Conservation (phyloP, 2,888 invertebrate species). For the Psococerastis gibbosa region DNA sequence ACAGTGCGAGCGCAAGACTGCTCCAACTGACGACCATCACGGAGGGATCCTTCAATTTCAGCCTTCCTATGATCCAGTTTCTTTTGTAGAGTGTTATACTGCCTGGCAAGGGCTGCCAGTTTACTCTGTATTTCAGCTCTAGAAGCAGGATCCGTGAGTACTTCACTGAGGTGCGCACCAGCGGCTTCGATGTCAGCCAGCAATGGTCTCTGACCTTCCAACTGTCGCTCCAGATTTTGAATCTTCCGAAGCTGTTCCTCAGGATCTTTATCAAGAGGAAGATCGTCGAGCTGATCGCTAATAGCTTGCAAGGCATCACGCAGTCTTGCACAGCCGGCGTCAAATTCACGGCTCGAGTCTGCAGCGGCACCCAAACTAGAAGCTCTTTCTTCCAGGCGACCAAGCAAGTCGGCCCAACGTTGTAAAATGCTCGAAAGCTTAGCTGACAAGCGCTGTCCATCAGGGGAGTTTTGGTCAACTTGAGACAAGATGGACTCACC, state of each 20-base stretch:
- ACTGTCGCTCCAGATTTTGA: conserved; percentile 57
- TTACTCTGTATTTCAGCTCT: conserved; percentile 81
- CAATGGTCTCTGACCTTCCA: conserved; percentile 74
- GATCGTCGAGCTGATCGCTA: conserved; percentile 67
- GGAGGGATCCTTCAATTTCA: conserved; percentile 64
- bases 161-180: conserved; percentile 70
- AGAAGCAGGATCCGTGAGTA: conserved; percentile 76
- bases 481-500: conserved; percentile 50
- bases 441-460: conserved; percentile 43
- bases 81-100: conserved; percentile 74
- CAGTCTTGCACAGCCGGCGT: conserved; percentile 64
- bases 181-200: conserved; percentile 77
- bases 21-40: conserved; percentile 80
- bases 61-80: conserved; percentile 79
- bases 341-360: conserved; percentile 83
- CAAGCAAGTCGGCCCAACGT: conserved; percentile 64
- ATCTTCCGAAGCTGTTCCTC: conserved; percentile 75
- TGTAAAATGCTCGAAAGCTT: conserved; percentile 53
- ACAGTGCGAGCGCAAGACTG: conserved; percentile 73
- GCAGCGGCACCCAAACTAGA: conserved; percentile 77
- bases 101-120: conserved; percentile 64
- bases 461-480: conserved; percentile 33
- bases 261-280: conserved; percentile 62
- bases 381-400: conserved; percentile 71
- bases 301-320: conserved; percentile 75